A percentile compares a stretch with the other conserved stretches of the same genome.
Evolutionary conservation across 2,888 invertebrate genomes (phyloP).

Genomic region (Mantis religiosa): DNA sequence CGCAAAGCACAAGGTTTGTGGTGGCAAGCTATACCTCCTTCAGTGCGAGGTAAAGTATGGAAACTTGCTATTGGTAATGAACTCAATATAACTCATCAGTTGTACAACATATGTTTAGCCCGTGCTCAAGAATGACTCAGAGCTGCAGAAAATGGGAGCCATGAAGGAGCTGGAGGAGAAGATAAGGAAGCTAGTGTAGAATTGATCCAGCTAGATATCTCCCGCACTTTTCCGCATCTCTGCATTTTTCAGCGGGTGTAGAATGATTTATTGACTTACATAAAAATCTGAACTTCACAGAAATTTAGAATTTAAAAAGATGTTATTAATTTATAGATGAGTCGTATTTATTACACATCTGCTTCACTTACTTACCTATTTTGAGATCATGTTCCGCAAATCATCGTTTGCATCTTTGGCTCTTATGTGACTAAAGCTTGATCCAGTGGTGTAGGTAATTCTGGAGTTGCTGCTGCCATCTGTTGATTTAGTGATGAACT

Average conservation of each 20-base stretch:
- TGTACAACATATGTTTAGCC: slow-evolving; percentile 64
- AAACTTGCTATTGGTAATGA: slow-evolving; percentile 79
- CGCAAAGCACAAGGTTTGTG: slow-evolving; percentile 76
- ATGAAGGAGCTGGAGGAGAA: background rate
- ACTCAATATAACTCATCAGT: slow-evolving; percentile 69
- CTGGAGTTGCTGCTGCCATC: too few relatives aligned
- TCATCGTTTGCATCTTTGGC: too few relatives aligned
- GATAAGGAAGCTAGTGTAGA: slow-evolving; percentile 67
- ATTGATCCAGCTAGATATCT: slow-evolving; percentile 80
- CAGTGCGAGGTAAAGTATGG: slow-evolving; percentile 83
- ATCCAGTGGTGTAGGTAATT: too few relatives aligned
- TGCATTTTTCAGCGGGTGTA: slow-evolving; percentile 81
- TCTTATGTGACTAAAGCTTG: too few relatives aligned
- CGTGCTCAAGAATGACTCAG: slow-evolving; percentile 38
- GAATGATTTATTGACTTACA: too few relatives aligned
- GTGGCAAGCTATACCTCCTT: slow-evolving; percentile 88
- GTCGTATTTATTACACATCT: too few relatives aligned
- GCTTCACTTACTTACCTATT: too few relatives aligned
- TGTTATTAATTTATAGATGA: too few relatives aligned
- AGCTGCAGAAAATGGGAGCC: slow-evolving; percentile 21
- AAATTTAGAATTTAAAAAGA: too few relatives aligned
- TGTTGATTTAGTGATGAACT: too few relatives aligned
- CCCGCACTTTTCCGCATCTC: slow-evolving; percentile 81
- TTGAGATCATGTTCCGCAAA: too few relatives aligned
- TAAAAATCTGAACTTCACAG: background rate